A percentile compares a stretch with the other conserved stretches of the same genome.
Evolutionary conservation across 2,797 vertebrate genomes (phyloP).

Genomic region (Acanthopagrus latus): DNA sequence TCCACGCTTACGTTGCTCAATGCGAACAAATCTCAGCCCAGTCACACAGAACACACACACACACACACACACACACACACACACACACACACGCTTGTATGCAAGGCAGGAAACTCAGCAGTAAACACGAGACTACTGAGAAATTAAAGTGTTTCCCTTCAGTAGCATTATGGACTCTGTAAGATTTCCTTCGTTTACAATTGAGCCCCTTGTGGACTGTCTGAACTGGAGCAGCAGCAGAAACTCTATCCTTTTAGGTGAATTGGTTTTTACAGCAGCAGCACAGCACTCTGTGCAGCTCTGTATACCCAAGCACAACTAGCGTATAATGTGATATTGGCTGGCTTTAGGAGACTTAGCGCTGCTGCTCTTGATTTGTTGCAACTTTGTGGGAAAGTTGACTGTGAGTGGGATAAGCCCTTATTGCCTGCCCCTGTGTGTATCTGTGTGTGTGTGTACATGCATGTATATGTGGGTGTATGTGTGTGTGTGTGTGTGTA

Average conservation of each 20-base stretch:
- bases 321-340: constrained; percentile 75
- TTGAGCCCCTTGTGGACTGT: constrained; percentile 28
- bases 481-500: constrained; percentile 46
- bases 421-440: constrained; percentile 60
- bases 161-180: constrained; percentile 45
- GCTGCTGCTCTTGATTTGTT: constrained; percentile 77
- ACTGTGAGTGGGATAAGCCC: constrained; percentile 74
- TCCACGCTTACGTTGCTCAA: constrained; percentile 39
- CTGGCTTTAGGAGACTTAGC: constrained; percentile 73
- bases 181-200: constrained; percentile 55
- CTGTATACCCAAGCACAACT: constrained; percentile 56
- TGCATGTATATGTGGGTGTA: constrained; percentile 54
- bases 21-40: constrained; percentile 39
- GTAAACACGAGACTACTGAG: constrained; percentile 41
- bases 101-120: constrained; percentile 27
- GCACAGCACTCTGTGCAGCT: constrained; percentile 52
- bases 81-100: background rate
- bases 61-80: constrained; percentile 1
- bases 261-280: constrained; percentile 59
- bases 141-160: constrained; percentile 54
- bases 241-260: constrained; percentile 58
- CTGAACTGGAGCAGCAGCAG: constrained; percentile 41
- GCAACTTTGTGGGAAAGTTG: constrained; percentile 84
- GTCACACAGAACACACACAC: constrained; percentile 11
- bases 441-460: constrained; percentile 37